These are phyloP conservation scores for Bolinopsis microptera DNA, from an alignment of 37 sponge, comb jelly and placozoan species.

Conservation along the genomic window DNA sequence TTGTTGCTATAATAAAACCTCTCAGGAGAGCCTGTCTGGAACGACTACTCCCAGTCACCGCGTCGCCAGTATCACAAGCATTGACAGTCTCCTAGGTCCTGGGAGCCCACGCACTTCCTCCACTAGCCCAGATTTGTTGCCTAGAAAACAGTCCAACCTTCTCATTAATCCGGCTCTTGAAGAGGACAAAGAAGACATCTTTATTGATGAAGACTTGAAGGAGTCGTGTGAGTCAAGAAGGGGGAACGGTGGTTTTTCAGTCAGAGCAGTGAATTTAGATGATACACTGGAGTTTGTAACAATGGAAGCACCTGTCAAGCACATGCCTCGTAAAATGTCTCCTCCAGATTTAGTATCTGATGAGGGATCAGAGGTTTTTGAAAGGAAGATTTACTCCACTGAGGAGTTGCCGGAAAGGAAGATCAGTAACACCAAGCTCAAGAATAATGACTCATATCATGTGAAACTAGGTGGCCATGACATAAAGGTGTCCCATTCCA, in stretches of 20 bases:
- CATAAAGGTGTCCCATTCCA: too few relatives aligned
- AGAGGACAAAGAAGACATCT: background rate
- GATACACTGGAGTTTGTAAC: background rate
- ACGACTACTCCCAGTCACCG: background rate
- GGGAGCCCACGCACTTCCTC: background rate
- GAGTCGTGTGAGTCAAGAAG: too few relatives aligned
- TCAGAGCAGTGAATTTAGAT: background rate
- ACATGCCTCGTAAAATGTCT: background rate
- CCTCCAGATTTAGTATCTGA: background rate
- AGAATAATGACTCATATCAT: background rate
- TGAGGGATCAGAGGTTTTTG: background rate
- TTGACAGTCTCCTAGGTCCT: conserved; percentile 32
- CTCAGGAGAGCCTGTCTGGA: background rate
- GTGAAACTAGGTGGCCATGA: background rate
- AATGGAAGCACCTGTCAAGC: background rate
- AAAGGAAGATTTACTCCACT: background rate
- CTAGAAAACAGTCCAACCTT: background rate
- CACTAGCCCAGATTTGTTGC: background rate
- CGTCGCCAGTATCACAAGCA: background rate
- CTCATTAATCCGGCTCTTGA: background rate
- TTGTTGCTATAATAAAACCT: too few relatives aligned
- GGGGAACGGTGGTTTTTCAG: background rate
- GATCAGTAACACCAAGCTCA: background rate
- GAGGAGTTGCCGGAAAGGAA: background rate
- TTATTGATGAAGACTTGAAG: background rate